Evolutionary conservation across 1,140 invertebrate species (phyloP), one percentile per base, ranked within the genome.

Genomic region (Penaeus indicus): DNA sequence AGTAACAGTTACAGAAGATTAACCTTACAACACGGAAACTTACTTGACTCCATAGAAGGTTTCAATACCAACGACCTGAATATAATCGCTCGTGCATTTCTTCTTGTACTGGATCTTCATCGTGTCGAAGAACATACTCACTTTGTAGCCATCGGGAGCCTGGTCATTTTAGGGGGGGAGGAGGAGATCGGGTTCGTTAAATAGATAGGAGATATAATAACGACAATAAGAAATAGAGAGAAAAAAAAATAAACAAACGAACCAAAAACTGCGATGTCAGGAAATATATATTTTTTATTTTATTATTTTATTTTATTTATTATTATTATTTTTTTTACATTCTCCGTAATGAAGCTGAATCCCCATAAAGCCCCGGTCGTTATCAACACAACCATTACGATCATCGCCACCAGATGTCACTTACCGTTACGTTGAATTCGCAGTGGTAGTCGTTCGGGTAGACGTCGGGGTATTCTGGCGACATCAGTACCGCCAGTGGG

Each of bases 381-480:
- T 1, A 54, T 13, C 54, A 54, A 42, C 38, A 42, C 38, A 42
- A 0, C 5, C 16, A 54, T 54, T 54, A 54, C 54, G 16, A 54
- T 16, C 54, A 54, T 11, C 42, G 27, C 27, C 22, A 13, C 16
- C 8, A n/a, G 21, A 13, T 79, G 79, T n/a, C 42, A 18, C 86
- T 88, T 42, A 88, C 86, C 27, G 86, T 88, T 22, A 88, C 62
- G 69, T 88, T 88, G 60, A 88, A 88, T 61, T 84, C 69, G 67
- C 86, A 88, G 86, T 88, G 86, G 61, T 84, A 88, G 61, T 88
- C 80, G 21, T 75, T 38, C 5, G 86, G 86, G n/a, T 88, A 88
- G 1, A 78, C 54, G 4, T 64, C 10, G 8, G 86, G 86, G 18
- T 88, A 88, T 21, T 47, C 22, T 18, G 86, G 86, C 0, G 86